phyloP scores from a whole-genome alignment of 1,140 invertebrate species.

The Drosophila elegans region DNA sequence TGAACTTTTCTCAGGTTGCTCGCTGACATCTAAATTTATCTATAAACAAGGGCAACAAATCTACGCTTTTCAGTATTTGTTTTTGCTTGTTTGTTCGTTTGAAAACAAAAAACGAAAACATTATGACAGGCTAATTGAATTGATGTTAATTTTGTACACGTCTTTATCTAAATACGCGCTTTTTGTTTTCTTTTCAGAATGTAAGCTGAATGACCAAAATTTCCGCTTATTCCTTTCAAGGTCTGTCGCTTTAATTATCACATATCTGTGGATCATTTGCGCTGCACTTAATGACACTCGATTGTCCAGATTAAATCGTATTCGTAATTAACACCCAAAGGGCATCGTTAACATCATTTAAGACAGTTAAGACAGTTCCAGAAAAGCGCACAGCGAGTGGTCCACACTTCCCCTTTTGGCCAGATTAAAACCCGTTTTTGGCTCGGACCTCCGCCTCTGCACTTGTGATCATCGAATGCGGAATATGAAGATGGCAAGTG shows the following conservation, averaged over 20 bases:
- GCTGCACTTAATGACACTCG: constrained; percentile 72
- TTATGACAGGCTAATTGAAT: constrained; percentile 63
- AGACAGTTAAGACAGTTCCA: constrained; percentile 63
- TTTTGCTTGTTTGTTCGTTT: constrained; percentile 47
- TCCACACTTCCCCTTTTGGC: constrained; percentile 24
- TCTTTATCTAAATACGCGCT: constrained; percentile 6
- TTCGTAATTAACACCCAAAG: constrained; percentile 81
- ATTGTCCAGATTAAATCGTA: constrained; percentile 78
- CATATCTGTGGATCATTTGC: constrained; percentile 68
- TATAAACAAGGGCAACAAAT: constrained; percentile 58
- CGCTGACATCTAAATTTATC: constrained; percentile 71
- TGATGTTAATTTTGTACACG: constrained; percentile 40
- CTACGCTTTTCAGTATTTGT: constrained; percentile 33
- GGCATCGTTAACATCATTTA: constrained; percentile 82
- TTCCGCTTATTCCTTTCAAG: constrained; percentile 44
- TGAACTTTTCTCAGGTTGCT: constrained; percentile 52
- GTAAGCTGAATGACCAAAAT: constrained; percentile 9
- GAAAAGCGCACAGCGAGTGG: constrained; percentile 49
- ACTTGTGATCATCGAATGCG: constrained; percentile 23
- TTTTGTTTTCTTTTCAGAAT: constrained; percentile 1
- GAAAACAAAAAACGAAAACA: constrained; percentile 36
- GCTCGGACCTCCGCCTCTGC: constrained; percentile 21
- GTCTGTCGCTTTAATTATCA: constrained; percentile 71
- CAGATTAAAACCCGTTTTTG: constrained; percentile 60
- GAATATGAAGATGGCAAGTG: constrained; percentile 32